These are phyloP conservation scores for Eupelmus urozonus DNA, from an alignment of 2,888 invertebrate genomes.

Conservation along the genomic window DNA sequence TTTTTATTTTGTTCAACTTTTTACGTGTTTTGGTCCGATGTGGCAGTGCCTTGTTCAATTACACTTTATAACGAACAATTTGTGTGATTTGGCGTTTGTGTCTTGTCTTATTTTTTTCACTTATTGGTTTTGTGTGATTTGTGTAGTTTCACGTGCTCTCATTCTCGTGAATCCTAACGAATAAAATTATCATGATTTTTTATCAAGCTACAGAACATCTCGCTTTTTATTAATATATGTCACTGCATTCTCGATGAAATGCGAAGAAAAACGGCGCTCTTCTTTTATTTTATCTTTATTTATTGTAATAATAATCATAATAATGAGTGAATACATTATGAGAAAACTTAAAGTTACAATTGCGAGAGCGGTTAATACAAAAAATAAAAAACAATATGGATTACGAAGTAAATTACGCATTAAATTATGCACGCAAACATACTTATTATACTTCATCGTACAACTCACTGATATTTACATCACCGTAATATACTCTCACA, in stretches of 20 bases:
- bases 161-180: slow-evolving; percentile 26
- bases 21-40: slow-evolving; percentile 66
- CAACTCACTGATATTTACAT: slow-evolving; percentile 68
- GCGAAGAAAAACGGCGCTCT: slow-evolving; percentile 27
- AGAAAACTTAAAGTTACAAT: slow-evolving; percentile 24
- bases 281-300: slow-evolving; percentile 21
- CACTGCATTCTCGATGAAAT: slow-evolving; percentile 8
- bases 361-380: slow-evolving; percentile 6
- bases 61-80: slow-evolving; percentile 57
- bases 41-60: slow-evolving; percentile 70
- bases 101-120: slow-evolving; percentile 33
- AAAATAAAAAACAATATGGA: slow-evolving; percentile 32
- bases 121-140: slow-evolving; percentile 9
- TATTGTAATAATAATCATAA: slow-evolving; percentile 32
- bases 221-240: slow-evolving; percentile 5
- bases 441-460: slow-evolving; percentile 59
- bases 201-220: slow-evolving; percentile 13
- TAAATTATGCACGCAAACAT: slow-evolving; percentile 58
- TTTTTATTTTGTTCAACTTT: slow-evolving; percentile 42
- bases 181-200: slow-evolving; percentile 19
- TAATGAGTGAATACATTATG: slow-evolving; percentile 47
- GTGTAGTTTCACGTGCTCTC: slow-evolving; percentile 11
- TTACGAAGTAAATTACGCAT: slow-evolving; percentile 56
- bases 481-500: slow-evolving; percentile 47
- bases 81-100: slow-evolving; percentile 53